These are phyloP conservation scores for Myioborus miniatus DNA, from an alignment of 2,797 vertebrate genomes.

Conservation along the genomic window DNA sequence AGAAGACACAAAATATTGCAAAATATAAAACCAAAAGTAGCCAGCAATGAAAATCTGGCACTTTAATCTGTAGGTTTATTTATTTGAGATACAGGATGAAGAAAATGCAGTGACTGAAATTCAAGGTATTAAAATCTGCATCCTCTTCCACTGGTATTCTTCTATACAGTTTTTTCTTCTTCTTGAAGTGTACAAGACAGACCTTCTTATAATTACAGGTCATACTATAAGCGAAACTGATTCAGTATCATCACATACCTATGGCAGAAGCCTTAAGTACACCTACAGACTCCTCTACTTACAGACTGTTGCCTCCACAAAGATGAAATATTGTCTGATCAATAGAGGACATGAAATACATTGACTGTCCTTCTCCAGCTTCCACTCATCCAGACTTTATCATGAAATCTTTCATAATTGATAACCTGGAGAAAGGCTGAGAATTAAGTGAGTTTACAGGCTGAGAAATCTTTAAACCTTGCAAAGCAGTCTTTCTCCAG, in stretches of 20 bases:
- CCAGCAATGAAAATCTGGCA: background rate
- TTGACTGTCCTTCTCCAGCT: background rate
- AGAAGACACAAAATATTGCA: background rate
- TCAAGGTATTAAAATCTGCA: background rate
- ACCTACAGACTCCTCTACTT: background rate
- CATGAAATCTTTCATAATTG: background rate
- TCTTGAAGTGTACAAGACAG: background rate
- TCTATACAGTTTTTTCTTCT: background rate
- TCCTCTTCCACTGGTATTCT: background rate
- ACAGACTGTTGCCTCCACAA: background rate
- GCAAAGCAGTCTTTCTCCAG: background rate
- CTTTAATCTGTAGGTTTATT: background rate
- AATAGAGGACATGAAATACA: background rate
- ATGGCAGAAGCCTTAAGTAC: background rate
- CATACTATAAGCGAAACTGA: background rate
- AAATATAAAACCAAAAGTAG: background rate
- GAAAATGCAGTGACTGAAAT: background rate
- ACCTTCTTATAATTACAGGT: background rate
- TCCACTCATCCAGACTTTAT: background rate
- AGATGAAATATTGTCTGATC: background rate
- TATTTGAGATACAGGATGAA: background rate
- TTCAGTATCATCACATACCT: background rate
- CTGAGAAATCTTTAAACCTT: background rate
- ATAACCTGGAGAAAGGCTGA: background rate
- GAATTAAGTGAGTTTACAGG: background rate